Evolutionary conservation across 2,888 invertebrate species (phyloP).

Genomic region (Globia sparganii): DNA sequence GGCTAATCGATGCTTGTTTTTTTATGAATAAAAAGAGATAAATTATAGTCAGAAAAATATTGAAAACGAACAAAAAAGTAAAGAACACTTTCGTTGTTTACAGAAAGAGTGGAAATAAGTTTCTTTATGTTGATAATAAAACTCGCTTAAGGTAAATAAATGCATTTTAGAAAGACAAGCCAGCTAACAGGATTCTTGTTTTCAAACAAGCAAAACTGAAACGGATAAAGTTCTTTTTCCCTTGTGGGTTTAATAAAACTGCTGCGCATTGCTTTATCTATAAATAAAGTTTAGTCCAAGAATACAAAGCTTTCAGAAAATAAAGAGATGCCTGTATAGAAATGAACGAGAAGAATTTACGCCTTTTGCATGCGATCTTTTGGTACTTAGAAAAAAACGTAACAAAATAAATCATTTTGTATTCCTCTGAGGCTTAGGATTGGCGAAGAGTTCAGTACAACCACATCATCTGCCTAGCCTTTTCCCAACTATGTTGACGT

Average conservation of each 20-base stretch:
- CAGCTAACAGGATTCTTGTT: constrained; percentile 1
- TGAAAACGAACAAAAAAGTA: not conserved
- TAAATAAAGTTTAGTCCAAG: constrained; percentile 35
- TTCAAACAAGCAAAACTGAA: constrained; percentile 28
- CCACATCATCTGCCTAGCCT: no score
- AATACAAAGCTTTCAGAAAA: constrained; percentile 18
- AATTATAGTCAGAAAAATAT: not conserved
- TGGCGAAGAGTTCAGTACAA: not conserved
- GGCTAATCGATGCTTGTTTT: not conserved
- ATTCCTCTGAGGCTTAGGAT: not conserved
- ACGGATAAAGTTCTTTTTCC: constrained; percentile 38
- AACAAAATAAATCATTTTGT: no score
- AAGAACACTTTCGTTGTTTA: not conserved
- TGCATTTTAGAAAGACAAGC: constrained; percentile 17
- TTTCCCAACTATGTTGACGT: no score
- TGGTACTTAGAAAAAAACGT: not conserved
- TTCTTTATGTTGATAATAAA: not conserved
- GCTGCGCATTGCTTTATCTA: constrained; percentile 47
- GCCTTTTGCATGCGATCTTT: not conserved
- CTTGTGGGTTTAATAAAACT: constrained; percentile 38
- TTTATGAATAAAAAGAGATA: not conserved
- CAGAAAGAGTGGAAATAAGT: not conserved
- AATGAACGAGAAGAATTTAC: not conserved
- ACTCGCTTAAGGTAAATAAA: not conserved
- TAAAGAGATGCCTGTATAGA: not conserved